Base-by-base conservation (phyloP, 2,113 vertebrate species). In the Megaptera novaeangliae region DNA sequence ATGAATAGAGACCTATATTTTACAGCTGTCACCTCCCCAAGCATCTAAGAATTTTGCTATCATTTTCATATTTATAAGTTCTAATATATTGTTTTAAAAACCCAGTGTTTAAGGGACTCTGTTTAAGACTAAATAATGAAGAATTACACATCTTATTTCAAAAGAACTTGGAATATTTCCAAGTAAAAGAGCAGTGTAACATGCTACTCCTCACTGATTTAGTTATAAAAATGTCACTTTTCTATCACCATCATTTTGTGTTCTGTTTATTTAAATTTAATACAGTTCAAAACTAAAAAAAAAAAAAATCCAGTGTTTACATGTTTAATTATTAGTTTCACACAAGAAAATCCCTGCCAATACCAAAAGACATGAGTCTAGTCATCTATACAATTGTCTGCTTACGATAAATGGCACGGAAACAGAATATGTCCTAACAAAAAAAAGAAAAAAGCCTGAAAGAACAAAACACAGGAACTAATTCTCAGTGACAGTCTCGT, bases 401-500 rank as follows among this genome's bases (percentile, higher is more conserved):
- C 85, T 94, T 85, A 90, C 68, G 94, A 97, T 75, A 97, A 91
- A 64, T 71, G 95, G 94, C 97, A 98, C 96, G 93, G 95, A 97
- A 97, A 98, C 96, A 98, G 98, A 78, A 66, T 89, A 96, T 97
- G 98, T 98, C 69, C 97, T 97, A 81, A 97, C 97, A 97, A 98
- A 93, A 95, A 95, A 96, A 69, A 77, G 83, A 96, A 91, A 96
- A 93, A 96, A 97, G 97, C 66, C 97, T 98, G 97, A 98, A 98
- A 98, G 97, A 98, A 98, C 88, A 98, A 98, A 98, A 98, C 94
- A 94, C 81, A 98, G 98, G 98, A 99, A 96, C 98, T 99, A 98
- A 99, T 99, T 99, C 99, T 97, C 98, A 99, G 96, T 98, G 99
- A 99, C 99, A 99, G 98, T 97, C 97, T 98, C 86, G 85, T 98